Percentiles rank a stretch among this genome's conserved stretches.
Evolutionary conservation across 2,797 vertebrate genomes (phyloP).

Genomic region (Gymnothorax javanicus): DNA sequence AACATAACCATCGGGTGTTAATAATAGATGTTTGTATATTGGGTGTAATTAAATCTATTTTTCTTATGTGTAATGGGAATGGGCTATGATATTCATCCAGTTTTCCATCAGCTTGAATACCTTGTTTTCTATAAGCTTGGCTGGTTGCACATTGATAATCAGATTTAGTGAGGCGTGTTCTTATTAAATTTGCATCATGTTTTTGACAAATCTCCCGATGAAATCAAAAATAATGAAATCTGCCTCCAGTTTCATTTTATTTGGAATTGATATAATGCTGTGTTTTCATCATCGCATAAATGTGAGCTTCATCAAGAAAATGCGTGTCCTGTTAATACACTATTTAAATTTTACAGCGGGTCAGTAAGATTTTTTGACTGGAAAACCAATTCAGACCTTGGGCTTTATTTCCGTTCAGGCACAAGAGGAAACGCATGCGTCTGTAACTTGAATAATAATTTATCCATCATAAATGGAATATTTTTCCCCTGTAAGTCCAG

Average conservation of each 20-base stretch:
- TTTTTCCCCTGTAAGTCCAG: too few relatives aligned
- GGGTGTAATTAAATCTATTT: constrained; percentile 37
- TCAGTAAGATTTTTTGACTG: background rate
- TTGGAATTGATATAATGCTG: background rate
- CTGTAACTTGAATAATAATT: too few relatives aligned
- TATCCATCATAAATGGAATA: too few relatives aligned
- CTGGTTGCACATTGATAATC: background rate
- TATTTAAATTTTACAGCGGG: background rate
- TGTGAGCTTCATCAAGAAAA: background rate
- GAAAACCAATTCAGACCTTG: background rate
- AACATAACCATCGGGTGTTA: background rate
- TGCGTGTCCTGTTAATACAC: background rate
- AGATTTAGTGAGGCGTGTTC: background rate
- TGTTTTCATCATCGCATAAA: background rate
- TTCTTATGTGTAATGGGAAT: constrained; percentile 36
- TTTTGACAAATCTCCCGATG: background rate
- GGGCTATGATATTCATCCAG: constrained; percentile 21
- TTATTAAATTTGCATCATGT: background rate
- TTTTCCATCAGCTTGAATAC: background rate
- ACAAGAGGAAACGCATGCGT: too few relatives aligned
- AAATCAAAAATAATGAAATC: background rate
- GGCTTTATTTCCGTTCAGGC: too few relatives aligned
- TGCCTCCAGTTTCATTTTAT: background rate
- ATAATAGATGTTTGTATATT: background rate
- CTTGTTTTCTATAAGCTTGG: background rate